Evolutionary conservation across 2,888 invertebrate genomes (phyloP).

Genomic region (Drosophila infuscata): DNA sequence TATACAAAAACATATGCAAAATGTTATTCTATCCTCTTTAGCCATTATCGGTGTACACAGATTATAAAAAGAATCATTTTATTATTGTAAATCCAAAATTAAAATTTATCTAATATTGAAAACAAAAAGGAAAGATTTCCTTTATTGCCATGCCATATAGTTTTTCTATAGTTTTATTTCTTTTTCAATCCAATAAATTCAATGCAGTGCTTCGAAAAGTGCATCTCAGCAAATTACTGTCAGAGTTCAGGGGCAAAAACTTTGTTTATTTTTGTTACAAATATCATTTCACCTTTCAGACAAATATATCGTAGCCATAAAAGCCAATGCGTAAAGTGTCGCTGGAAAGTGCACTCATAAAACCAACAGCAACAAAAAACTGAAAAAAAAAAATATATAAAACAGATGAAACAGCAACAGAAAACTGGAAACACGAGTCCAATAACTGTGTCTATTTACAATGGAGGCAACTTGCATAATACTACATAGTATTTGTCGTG

Average conservation of each 20-base stretch:
- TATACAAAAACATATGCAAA: neutral
- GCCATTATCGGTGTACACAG: neutral
- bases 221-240: neutral
- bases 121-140: neutral
- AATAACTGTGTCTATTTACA: slow-evolving; percentile 27
- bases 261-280: neutral
- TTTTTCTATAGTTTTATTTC: neutral
- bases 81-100: neutral
- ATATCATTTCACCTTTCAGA: slow-evolving; percentile 16
- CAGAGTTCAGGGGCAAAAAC: slow-evolving; percentile 9
- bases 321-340: slow-evolving; percentile 30
- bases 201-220: neutral
- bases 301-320: slow-evolving; percentile 26
- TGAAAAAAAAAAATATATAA: neutral
- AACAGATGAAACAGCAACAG: slow-evolving; percentile 19
- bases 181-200: neutral
- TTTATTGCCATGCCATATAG: neutral
- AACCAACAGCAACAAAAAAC: slow-evolving; percentile 32
- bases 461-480: slow-evolving; percentile 44
- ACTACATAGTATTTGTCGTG: slow-evolving; percentile 36
- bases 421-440: slow-evolving; percentile 36
- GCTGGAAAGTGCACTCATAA: slow-evolving; percentile 48
- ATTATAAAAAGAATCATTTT: neutral
- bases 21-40: neutral
- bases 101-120: neutral